Base-by-base conservation (phyloP, 2,888 invertebrate species). In the Lithosia quadra region DNA sequence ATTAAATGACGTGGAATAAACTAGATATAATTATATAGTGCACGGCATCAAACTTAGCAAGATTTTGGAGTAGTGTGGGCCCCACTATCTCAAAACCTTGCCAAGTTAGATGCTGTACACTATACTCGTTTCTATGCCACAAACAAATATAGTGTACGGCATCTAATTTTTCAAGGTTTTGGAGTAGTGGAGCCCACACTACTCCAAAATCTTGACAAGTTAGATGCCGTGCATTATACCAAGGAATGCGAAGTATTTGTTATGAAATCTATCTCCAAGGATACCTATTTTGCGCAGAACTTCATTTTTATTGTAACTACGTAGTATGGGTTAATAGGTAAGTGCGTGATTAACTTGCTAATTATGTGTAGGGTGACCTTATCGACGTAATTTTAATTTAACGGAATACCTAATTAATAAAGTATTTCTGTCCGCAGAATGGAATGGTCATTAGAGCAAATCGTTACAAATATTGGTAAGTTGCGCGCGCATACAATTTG, bases 401-500 rank as follows among this genome's bases (percentile, higher is more conserved):
- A 53, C 18, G 21, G n/a, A 28, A 33, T 7, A n/a, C n/a, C n/a
- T n/a, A 34, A 55, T 9, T 60, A 24, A 34, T 33, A 28, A n/a
- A 63, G 11, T 57, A 57, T 24, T 18, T 33, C 18, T 9, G 28
- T 58, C 33, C 58, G 28, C 24, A 53, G 11, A 55, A 24, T n/a
- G 24, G 57, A 70, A 69, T 57, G 66, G 56, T 34, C 49, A n/a
- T 68, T 57, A 53, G 24, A 55, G 39, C 43, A 69, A 80, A 81
- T 81, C 80, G 77, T 80, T 81, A 80, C 39, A 28, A 64, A 67
- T 36, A 39, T 55, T 28, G 49, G 62, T 36, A 61, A 67, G 71
- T 71, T 86, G 86, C 86, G 86, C 86, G 86, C 86, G 86, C 86
- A 86, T 76, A 69, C n/a, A 67, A 79, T 82, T 80, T 80, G 76